Base-by-base conservation (phyloP, 1,140 invertebrate species). In the Nixonia krombeini region DNA sequence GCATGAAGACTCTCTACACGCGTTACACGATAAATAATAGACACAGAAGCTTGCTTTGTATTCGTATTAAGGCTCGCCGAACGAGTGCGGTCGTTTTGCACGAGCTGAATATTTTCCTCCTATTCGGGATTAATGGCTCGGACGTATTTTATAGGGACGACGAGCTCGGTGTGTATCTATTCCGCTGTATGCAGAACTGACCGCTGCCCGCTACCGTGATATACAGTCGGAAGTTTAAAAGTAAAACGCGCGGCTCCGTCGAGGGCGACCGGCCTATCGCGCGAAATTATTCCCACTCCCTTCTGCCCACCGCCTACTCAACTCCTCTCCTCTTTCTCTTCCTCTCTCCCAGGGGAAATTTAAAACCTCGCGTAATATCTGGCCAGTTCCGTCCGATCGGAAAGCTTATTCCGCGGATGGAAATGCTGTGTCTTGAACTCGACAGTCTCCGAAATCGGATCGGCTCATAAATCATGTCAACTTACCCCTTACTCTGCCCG, bases 61-160 rank as follows among this genome's bases (percentile, higher is more conserved):
- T 85, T 84, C 83, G 82, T 83, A 84, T 83, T 84, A 82, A 83
- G 76, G 75, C 47, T 70, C 49, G 47, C 57, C 53, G 52, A 70
- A 63, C 45, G 62, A 63, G 57, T 73, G 77, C 33, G 76, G 78
- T 82, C 80, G 74, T 80, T 83, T 77, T 78, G 64, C 69, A 70
- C 69, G 68, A 70, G 28, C 73, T 51, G 81, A 84, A 85, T 85
- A 82, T 84, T 85, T 85, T 83, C 72, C 73, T 84, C 79, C 79
- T 77, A 84, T 85, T 85, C 79, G 80, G 81, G 76, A 85, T 85
- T 85, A 85, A 85, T 85, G 83, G 83, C 77, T 84, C 62, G 83
- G 74, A 85, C 77, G 76, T 82, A 83, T 82, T 85, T 84, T 84
- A 85, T 85, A 83, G 81, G 76, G 79, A 72, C 49, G 46, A 57